Conservation (phyloP, 2,797 vertebrate genomes). For the Sebastes aleutianus region DNA sequence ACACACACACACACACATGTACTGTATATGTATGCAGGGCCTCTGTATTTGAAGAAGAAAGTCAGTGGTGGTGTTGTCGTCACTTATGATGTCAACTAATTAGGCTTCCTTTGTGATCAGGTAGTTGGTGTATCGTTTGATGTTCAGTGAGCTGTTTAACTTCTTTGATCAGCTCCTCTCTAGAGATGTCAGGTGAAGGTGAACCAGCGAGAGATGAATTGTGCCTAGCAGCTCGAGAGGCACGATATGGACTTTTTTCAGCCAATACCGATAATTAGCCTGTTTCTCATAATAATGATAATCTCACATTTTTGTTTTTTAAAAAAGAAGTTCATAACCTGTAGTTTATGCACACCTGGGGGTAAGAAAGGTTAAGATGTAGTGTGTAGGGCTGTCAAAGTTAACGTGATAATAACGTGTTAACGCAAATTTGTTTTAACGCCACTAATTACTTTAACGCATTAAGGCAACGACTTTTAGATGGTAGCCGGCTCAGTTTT, state of each 20-base stretch:
- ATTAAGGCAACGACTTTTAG: no score
- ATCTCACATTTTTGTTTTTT: no score
- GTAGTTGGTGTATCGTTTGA: neutral
- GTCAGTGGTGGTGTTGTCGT: neutral
- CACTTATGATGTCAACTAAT: neutral
- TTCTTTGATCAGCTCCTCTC: constrained; percentile 9
- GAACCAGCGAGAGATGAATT: neutral
- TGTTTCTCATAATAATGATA: accelerated
- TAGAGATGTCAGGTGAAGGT: neutral
- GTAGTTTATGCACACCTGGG: no score
- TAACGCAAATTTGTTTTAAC: no score
- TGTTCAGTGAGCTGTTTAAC: neutral
- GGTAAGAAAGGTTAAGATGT: no score
- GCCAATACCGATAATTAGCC: no score
- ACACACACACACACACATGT: neutral
- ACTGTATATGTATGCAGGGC: neutral
- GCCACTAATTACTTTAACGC: no score
- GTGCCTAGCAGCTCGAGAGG: neutral
- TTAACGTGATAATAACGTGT: no score
- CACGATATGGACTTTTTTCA: no score
- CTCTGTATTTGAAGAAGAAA: neutral
- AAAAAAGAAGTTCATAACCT: no score
- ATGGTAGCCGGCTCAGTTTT: no score
- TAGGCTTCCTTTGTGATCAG: neutral
- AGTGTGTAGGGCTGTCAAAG: no score